phyloP scores from a whole-genome alignment of 2,888 invertebrate species.

The Carcina quercana region DNA sequence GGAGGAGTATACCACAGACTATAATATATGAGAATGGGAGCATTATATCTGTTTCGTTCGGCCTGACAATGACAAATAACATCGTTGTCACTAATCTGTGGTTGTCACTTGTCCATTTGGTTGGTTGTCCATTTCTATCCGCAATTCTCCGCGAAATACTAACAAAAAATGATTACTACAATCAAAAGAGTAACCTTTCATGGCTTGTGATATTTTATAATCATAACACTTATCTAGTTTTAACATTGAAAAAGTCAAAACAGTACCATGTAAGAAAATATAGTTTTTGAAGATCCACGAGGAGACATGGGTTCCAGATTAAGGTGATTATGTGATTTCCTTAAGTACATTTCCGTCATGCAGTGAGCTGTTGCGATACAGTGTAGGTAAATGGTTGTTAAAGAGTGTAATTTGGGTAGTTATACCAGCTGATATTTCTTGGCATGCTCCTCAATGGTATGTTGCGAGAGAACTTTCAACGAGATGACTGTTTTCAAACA shows the following conservation, averaged over 20 bases:
- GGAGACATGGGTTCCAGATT: slow-evolving; percentile 69
- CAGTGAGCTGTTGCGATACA: not conserved
- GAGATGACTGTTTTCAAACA: not conserved
- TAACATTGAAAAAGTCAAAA: slow-evolving; percentile 30
- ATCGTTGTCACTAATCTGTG: not conserved
- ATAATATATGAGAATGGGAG: not conserved
- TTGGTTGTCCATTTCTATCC: too few relatives aligned
- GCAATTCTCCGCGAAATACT: too few relatives aligned
- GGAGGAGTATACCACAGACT: too few relatives aligned
- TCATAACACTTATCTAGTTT: slow-evolving; percentile 31
- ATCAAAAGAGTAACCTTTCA: slow-evolving; percentile 37
- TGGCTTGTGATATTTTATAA: slow-evolving; percentile 45
- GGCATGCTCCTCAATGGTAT: not conserved
- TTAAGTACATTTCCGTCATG: not conserved
- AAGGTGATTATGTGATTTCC: slow-evolving; percentile 38
- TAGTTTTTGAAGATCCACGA: slow-evolving; percentile 41
- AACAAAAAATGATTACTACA: slow-evolving; percentile 31
- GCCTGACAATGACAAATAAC: not conserved
- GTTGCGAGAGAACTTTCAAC: too few relatives aligned
- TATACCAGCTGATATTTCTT: not conserved
- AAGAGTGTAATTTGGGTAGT: not conserved
- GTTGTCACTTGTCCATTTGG: too few relatives aligned
- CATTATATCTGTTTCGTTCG: not conserved
- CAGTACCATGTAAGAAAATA: slow-evolving; percentile 49
- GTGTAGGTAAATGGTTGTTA: not conserved